Percentiles rank a stretch among this genome's conserved stretches.
phyloP scores from a whole-genome alignment of 2,797 vertebrate species.

The Eremophila alpestris region DNA sequence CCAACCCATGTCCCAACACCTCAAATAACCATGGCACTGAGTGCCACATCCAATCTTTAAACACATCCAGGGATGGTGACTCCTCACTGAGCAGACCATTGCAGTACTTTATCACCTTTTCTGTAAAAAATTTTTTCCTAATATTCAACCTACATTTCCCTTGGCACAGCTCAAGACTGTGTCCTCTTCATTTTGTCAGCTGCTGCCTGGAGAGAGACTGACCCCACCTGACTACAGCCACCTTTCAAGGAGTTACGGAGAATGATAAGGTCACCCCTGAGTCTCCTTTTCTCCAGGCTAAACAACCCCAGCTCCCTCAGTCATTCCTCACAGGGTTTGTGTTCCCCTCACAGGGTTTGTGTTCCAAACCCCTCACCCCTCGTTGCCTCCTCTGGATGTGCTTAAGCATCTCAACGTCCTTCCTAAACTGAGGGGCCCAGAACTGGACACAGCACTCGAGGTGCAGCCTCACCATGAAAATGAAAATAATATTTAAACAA shows the following conservation, averaged over 20 bases:
- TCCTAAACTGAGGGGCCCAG: neutral
- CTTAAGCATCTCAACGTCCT: fast-evolving
- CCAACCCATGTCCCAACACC: neutral
- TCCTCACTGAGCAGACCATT: fast-evolving
- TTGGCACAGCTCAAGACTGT: neutral
- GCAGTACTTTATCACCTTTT: neutral
- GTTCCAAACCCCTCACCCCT: neutral
- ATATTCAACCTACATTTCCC: neutral
- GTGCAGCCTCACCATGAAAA: neutral
- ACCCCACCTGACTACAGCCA: neutral
- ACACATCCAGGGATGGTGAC: neutral
- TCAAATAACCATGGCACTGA: fast-evolving
- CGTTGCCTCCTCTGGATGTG: fast-evolving
- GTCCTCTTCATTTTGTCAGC: neutral
- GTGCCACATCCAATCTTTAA: neutral
- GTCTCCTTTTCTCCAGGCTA: neutral
- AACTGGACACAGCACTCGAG: neutral
- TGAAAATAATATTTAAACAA: neutral
- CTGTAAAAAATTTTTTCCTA: neutral
- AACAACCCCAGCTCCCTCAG: neutral
- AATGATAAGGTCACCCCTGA: neutral
- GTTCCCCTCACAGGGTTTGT: neutral
- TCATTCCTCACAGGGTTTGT: fast-evolving
- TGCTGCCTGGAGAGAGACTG: neutral
- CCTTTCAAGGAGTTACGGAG: neutral